phyloP scores from a whole-genome alignment of 2,797 vertebrate species.

The Silurus aristotelis region DNA sequence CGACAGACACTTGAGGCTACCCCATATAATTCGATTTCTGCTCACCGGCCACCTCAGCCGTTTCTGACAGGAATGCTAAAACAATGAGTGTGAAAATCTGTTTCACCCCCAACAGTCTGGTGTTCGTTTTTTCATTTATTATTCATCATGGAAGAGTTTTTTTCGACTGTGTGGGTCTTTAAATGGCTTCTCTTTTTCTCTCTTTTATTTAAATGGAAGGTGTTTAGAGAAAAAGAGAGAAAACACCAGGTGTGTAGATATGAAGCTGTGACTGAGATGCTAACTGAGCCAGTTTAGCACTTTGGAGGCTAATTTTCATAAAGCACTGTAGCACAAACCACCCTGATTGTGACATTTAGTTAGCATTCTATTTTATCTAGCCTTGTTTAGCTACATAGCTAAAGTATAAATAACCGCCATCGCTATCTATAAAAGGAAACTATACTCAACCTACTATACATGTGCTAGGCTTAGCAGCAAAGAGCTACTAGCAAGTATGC shows the following conservation, averaged over 20 bases:
- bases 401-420: too few relatives aligned
- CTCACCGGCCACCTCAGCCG: slow-evolving; percentile 45
- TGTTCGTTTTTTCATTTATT: slow-evolving; percentile 56
- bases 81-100: slow-evolving; percentile 38
- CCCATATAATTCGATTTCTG: slow-evolving; percentile 55
- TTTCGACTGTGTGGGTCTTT: slow-evolving; percentile 58
- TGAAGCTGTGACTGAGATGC: background rate
- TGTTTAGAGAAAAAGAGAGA: slow-evolving; percentile 13
- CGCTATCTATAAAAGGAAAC: too few relatives aligned
- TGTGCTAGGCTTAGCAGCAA: background rate
- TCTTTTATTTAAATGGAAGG: slow-evolving; percentile 58
- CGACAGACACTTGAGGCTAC: slow-evolving; percentile 44
- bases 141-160: slow-evolving; percentile 68
- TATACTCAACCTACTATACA: background rate
- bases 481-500: background rate
- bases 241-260: background rate
- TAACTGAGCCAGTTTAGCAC: background rate
- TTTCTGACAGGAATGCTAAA: slow-evolving; percentile 51
- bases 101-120: background rate
- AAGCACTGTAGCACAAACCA: background rate
- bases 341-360: background rate
- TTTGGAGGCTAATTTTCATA: background rate
- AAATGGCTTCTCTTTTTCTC: slow-evolving; percentile 58
- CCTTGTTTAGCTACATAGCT: background rate
- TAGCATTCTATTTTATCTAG: background rate